phyloP scores from a whole-genome alignment of 2,888 invertebrate genomes.

The Latrodectus elegans region DNA sequence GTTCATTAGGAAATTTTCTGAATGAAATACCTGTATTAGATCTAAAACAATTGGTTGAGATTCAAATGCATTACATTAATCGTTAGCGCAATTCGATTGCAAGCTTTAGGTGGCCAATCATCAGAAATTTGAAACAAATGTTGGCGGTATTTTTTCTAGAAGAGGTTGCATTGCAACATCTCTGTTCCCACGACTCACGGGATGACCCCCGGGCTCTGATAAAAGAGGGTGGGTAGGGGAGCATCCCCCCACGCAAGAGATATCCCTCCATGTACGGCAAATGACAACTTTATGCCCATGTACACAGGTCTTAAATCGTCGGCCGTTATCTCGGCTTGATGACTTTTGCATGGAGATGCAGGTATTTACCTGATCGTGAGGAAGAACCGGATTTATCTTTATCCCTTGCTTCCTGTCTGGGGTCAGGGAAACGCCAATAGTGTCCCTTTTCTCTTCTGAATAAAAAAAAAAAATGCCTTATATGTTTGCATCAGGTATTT shows the following conservation, averaged over 20 bases:
- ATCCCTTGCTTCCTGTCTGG: constrained; percentile 43
- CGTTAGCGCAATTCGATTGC: no score
- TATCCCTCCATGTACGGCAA: neutral
- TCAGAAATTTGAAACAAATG: no score
- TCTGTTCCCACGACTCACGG: constrained; percentile 31
- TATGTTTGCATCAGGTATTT: no score
- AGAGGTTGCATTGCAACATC: no score
- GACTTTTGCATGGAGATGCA: neutral
- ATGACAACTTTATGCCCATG: constrained; percentile 49
- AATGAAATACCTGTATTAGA: no score
- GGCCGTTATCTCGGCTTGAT: constrained; percentile 23
- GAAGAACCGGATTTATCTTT: constrained; percentile 29
- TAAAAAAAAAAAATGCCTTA: no score
- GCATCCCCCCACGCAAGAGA: constrained; percentile 2
- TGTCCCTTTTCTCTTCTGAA: no score
- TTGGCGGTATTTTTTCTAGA: no score
- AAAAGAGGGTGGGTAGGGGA: neutral
- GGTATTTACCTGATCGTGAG: neutral
- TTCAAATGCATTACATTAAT: no score
- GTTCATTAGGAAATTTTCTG: no score
- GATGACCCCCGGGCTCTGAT: constrained; percentile 34
- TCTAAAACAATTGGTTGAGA: no score
- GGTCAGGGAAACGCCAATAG: neutral
- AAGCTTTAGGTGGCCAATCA: no score
- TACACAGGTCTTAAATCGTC: constrained; percentile 56